These are phyloP conservation scores for Rhaphigaster nebulosa DNA, from an alignment of 2,888 invertebrate genomes.

Conservation along the genomic window DNA sequence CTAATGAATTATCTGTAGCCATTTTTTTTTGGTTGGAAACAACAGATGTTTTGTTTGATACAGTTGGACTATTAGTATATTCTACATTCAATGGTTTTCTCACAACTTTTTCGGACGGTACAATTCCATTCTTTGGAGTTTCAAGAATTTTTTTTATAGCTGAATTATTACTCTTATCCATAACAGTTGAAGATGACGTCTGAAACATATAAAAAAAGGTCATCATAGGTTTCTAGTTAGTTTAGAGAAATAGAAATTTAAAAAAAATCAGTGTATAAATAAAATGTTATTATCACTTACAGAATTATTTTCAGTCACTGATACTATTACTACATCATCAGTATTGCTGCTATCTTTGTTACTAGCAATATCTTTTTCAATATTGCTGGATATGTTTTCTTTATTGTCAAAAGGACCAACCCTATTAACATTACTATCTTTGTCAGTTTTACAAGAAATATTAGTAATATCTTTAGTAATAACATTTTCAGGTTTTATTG, in stretches of 20 bases:
- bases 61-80: background rate
- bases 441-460: background rate
- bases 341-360: conserved; percentile 21
- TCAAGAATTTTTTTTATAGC: background rate
- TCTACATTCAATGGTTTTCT: conserved; percentile 4
- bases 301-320: conserved; percentile 38
- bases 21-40: background rate
- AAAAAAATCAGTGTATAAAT: background rate
- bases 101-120: background rate
- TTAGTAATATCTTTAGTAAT: background rate
- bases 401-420: background rate
- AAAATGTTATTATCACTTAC: background rate
- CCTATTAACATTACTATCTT: background rate
- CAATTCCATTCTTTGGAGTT: conserved; percentile 5
- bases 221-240: background rate
- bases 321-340: conserved; percentile 40
- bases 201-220: background rate
- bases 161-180: background rate
- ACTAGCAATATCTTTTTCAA: background rate
- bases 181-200: background rate
- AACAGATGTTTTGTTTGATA: background rate
- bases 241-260: background rate
- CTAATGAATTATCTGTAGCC: background rate
- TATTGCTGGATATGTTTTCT: conserved; percentile 28
- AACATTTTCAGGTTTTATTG: background rate